These are phyloP conservation scores for Odobenus rosmarus DNA, from an alignment of 2,113 vertebrate genomes.

Conservation along the genomic window DNA sequence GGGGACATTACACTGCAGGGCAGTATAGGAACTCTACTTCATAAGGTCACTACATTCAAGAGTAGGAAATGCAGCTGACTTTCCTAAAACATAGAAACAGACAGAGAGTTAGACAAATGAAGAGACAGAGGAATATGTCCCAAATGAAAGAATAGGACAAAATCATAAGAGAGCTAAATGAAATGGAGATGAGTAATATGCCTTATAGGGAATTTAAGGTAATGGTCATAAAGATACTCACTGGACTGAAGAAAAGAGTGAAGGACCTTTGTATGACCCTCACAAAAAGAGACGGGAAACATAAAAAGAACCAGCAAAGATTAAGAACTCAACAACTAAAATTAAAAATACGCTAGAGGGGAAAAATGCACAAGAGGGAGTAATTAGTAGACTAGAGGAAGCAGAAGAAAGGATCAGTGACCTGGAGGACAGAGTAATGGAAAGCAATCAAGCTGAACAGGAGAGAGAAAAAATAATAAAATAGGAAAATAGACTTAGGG, in stretches of 20 bases:
- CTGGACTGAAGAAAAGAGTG: not conserved
- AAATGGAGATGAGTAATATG: not conserved
- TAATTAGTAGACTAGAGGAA: not conserved
- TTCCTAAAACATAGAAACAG: not conserved
- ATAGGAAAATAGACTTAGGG: not conserved
- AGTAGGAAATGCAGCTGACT: not conserved
- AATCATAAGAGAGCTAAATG: not conserved
- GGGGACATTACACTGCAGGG: not conserved
- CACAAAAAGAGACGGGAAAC: not conserved
- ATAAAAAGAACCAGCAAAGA: not conserved
- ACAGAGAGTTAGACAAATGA: not conserved
- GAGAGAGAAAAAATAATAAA: not conserved
- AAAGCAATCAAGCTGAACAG: not conserved
- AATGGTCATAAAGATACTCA: not conserved
- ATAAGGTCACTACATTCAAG: not conserved
- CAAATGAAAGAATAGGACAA: not conserved
- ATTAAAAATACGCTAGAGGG: not conserved
- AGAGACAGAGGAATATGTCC: not conserved
- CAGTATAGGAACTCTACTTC: not conserved
- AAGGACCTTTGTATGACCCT: not conserved
- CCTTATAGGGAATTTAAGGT: not conserved
- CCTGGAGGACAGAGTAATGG: not conserved
- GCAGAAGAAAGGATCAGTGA: not conserved
- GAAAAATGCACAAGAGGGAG: not conserved
- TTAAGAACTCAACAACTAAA: not conserved